These are phyloP conservation scores for Sinocyclocheilus grahami DNA, from an alignment of 2,113 vertebrate species.

Conservation along the genomic window DNA sequence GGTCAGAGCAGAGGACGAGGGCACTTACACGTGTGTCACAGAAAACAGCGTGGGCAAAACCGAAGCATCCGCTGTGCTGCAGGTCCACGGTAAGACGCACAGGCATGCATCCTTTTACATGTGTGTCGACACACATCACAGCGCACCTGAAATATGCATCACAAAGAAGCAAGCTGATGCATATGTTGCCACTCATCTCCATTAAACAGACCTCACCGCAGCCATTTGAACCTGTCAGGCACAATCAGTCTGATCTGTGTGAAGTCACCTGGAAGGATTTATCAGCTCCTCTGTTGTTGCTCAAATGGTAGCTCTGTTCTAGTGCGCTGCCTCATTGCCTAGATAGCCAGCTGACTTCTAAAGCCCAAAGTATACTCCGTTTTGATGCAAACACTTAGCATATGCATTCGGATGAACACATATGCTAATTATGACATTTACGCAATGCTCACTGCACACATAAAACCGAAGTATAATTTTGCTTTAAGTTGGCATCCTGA, in stretches of 20 bases:
- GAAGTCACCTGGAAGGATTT: conserved; percentile 2
- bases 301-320: neutral
- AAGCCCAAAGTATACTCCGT: neutral
- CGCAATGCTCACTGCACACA: too few species aligned
- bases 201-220: conserved; percentile 51
- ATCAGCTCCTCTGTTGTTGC: conserved; percentile 14
- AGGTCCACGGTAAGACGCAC: conserved; percentile 86
- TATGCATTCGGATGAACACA: neutral
- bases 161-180: conserved; percentile 17
- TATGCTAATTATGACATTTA: too few species aligned
- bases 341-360: neutral
- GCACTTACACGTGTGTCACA: conserved; percentile 92
- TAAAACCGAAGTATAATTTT: too few species aligned
- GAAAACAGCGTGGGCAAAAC: conserved; percentile 98
- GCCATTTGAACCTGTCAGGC: conserved; percentile 42
- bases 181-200: conserved; percentile 41
- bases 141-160: conserved; percentile 39
- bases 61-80: conserved; percentile 91
- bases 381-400: neutral
- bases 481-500: too few species aligned
- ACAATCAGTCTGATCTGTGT: conserved; percentile 55
- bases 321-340: neutral
- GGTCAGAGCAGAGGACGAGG: conserved; percentile 89
- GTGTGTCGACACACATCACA: conserved; percentile 23
- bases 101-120: neutral